Conservation (phyloP, 2,797 vertebrate genomes). For the Melanotaenia pygmaea region DNA sequence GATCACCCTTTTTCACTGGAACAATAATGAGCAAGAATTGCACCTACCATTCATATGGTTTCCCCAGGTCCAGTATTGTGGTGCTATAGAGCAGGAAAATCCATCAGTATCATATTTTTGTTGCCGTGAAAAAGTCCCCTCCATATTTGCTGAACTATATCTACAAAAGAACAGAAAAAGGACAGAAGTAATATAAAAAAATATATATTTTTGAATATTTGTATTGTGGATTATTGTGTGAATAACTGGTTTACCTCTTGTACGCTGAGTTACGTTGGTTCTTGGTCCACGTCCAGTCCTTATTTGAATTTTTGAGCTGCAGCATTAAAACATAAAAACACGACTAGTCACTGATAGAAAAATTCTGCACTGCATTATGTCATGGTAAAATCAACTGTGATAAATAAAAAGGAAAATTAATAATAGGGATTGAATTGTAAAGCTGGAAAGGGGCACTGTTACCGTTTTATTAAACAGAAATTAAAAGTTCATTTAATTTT, state of each 20-base stretch:
- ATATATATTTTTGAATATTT: not conserved
- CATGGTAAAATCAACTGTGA: no score
- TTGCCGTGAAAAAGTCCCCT: constrained; percentile 65
- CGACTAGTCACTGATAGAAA: not conserved
- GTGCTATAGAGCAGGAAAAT: constrained; percentile 82
- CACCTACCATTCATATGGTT: constrained; percentile 75
- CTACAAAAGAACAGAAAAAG: constrained; percentile 42
- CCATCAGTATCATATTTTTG: constrained; percentile 68
- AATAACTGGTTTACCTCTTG: constrained; percentile 81
- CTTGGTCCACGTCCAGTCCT: constrained; percentile 84
- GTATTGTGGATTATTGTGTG: not conserved
- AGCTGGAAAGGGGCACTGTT: no score
- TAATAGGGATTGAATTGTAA: no score
- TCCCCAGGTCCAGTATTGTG: constrained; percentile 85
- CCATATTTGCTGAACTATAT: constrained; percentile 78
- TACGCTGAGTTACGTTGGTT: constrained; percentile 80
- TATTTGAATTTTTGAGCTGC: constrained; percentile 87
- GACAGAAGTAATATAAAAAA: not conserved
- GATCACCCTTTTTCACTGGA: constrained; percentile 11
- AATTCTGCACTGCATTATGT: not conserved
- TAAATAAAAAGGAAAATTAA: no score
- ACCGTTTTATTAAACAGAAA: no score
- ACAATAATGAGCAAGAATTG: constrained; percentile 23
- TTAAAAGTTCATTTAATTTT: no score
- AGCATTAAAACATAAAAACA: constrained; percentile 53